Evolutionary conservation across 2,113 vertebrate species (phyloP).

Genomic region (Chloropsis hardwickii): DNA sequence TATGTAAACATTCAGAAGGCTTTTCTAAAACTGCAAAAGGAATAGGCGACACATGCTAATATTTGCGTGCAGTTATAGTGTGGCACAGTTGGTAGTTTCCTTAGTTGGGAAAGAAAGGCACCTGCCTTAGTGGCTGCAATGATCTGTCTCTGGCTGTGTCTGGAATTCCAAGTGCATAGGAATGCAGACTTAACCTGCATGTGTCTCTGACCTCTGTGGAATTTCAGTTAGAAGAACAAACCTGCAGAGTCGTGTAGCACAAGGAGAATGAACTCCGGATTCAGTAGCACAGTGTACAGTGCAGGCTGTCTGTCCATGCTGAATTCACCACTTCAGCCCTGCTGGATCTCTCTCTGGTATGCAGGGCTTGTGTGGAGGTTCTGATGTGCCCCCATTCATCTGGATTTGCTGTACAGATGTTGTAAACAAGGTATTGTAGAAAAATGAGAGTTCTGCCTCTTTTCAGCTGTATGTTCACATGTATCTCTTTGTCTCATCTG

Average conservation of each 20-base stretch:
- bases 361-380: accelerated
- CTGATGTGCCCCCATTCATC: background rate
- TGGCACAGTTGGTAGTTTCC: background rate
- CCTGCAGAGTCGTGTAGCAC: background rate
- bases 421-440: background rate
- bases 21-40: too few relatives aligned
- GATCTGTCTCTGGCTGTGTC: accelerated
- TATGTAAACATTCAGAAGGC: too few relatives aligned
- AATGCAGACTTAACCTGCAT: background rate
- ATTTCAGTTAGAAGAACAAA: background rate
- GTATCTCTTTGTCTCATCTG: background rate
- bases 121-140: background rate
- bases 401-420: background rate
- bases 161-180: background rate
- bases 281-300: accelerated
- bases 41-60: too few relatives aligned
- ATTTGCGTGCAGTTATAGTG: background rate
- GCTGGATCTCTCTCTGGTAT: accelerated
- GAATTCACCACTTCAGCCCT: background rate
- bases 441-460: background rate
- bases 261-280: background rate
- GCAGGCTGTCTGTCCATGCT: background rate
- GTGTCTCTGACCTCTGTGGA: background rate
- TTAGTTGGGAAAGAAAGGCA: background rate
- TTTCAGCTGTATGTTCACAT: accelerated